Percentiles rank a stretch among this genome's conserved stretches.
Conservation (phyloP, 2,797 vertebrate species). For the Hemitrygon akajei region DNA sequence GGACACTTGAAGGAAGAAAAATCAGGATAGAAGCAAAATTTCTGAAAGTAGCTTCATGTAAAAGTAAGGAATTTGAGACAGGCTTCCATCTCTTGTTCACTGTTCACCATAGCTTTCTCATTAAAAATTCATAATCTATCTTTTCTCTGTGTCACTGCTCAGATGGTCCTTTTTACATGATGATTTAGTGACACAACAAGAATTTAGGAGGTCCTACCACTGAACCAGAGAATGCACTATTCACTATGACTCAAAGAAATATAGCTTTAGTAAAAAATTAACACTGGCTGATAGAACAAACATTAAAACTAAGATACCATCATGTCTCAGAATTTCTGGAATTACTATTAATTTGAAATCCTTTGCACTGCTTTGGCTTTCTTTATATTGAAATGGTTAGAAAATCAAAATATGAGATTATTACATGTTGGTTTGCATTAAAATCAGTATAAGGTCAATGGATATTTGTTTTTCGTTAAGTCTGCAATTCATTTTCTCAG, state of each 20-base stretch:
- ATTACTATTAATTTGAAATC: conserved; percentile 11
- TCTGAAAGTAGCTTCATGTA: neutral
- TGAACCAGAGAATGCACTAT: neutral
- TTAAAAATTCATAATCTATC: neutral
- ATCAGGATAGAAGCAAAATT: neutral
- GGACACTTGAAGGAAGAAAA: neutral
- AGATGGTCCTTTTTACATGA: neutral
- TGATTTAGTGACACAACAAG: conserved; percentile 4
- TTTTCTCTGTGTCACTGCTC: neutral
- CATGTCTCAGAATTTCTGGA: conserved; percentile 26
- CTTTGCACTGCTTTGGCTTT: neutral
- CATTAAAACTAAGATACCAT: neutral
- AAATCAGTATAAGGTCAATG: neutral
- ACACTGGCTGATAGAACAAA: neutral
- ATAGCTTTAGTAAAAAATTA: conserved; percentile 6
- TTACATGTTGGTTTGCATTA: neutral
- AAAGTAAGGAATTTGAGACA: neutral
- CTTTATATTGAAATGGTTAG: neutral
- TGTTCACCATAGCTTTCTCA: neutral
- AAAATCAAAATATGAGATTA: conserved; percentile 17
- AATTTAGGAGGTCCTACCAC: neutral
- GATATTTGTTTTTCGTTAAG: neutral
- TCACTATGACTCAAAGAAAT: neutral
- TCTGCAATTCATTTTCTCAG: conserved; percentile 14
- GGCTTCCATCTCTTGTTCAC: neutral